Percentiles rank a stretch among this genome's conserved stretches.
These are phyloP conservation scores for Dysmachus trigonus DNA, from an alignment of 2,888 invertebrate genomes.

Conservation along the genomic window DNA sequence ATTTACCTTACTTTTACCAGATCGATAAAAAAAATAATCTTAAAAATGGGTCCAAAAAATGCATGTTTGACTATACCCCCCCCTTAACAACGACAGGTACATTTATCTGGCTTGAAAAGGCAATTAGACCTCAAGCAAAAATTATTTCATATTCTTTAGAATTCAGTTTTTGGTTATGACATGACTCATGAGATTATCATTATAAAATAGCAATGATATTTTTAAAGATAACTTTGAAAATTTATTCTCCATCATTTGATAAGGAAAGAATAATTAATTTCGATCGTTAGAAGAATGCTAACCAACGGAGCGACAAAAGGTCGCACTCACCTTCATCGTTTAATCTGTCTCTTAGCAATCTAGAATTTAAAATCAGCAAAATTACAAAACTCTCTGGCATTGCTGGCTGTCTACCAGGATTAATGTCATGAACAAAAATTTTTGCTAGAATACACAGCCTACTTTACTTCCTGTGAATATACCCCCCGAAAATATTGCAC, in stretches of 20 bases:
- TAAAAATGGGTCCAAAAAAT: too few relatives aligned
- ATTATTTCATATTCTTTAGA: too few relatives aligned
- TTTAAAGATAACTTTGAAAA: not conserved
- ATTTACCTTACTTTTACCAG: too few relatives aligned
- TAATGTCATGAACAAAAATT: conserved; percentile 24
- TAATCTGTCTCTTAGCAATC: not conserved
- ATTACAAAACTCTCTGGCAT: not conserved
- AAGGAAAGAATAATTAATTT: not conserved
- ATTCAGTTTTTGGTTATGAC: too few relatives aligned
- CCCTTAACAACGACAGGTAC: too few relatives aligned
- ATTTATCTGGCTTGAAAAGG: too few relatives aligned
- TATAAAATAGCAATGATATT: not conserved
- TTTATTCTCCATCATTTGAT: not conserved
- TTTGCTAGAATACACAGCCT: conserved; percentile 1
- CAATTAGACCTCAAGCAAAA: too few relatives aligned
- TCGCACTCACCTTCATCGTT: not conserved
- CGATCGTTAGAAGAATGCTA: not conserved
- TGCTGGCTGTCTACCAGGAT: not conserved
- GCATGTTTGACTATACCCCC: too few relatives aligned
- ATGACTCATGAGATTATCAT: too few relatives aligned
- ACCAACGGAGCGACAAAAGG: not conserved
- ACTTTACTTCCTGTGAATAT: conserved; percentile 5
- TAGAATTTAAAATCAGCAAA: not conserved
- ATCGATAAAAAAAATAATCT: too few relatives aligned
- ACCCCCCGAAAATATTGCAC: conserved; percentile 5